Base-by-base conservation (phyloP, 2,113 vertebrate species). In the Eretmochelys imbricata region DNA sequence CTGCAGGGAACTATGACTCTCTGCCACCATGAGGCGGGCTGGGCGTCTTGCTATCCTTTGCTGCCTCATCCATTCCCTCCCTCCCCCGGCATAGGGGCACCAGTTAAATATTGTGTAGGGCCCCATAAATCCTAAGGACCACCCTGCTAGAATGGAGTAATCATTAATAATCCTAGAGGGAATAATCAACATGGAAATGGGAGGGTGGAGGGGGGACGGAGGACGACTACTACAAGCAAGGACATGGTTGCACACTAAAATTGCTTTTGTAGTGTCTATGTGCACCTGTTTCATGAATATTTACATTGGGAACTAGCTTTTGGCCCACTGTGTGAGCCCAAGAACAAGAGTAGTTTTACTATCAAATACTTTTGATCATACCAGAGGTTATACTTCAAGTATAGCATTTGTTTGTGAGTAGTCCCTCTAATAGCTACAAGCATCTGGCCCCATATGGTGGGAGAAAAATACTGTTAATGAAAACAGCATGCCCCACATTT, bases 391-490 rank as follows among this genome's bases (percentile, higher is more conserved):
- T 3, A 75, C 2, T 46, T 50, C 6, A 86, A 38, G 57, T 2
- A 79, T 4, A 35, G 0, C 0, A 7, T 31, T 87, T 75, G 62
- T 72, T 31, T 27, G 25, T 62, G 62, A 22, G 20, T 49, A 0
- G 0, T 79, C 42, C n/a, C 27, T 51, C 29, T 54, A 82, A 82
- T 24, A 55, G 51, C 53, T 25, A 82, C 12, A 55, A 82, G n/a
- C 53, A 82, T 54, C n/a, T 12, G 17, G 12, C 17, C n/a, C 22
- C 65, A 31, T 10, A 46, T 59, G 53, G 25, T 27, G 54, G 10
- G 38, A 42, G 20, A 27, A 57, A 46, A 57, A 46, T 20, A 59
- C 27, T 8, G n/a, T 89, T 54, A 83, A 78, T 29, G 17, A 31
- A n/a, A 78, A 84, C 46, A 29, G 19, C 12, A 35, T 38, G 46